Evolutionary conservation across 23 tunicate genomes (phyloP).

Genomic region (Ascidia mentula): DNA sequence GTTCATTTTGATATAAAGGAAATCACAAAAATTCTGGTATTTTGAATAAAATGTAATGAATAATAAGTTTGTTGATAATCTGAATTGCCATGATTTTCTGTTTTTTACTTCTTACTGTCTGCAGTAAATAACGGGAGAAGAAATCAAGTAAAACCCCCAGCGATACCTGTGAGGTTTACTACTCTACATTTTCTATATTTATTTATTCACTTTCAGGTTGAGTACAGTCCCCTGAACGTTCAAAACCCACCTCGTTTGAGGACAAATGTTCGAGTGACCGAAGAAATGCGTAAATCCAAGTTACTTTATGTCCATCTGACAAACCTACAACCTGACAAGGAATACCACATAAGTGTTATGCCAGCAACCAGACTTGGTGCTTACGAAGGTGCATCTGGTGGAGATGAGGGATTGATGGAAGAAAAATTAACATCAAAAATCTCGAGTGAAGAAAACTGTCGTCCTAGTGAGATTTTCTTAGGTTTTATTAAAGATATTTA

Average conservation of each 20-base stretch:
- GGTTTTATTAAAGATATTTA: too few relatives aligned
- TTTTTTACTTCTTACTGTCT: too few relatives aligned
- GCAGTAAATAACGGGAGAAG: too few relatives aligned
- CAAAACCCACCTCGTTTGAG: not conserved
- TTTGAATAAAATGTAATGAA: too few relatives aligned
- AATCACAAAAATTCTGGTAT: too few relatives aligned
- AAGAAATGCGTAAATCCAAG: not conserved
- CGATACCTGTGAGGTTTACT: too few relatives aligned
- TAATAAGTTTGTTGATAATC: too few relatives aligned
- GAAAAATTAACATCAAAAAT: not conserved
- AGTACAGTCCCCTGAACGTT: not conserved
- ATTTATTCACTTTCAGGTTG: not conserved
- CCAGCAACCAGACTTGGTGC: not conserved
- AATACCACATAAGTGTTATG: not conserved
- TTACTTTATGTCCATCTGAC: not conserved
- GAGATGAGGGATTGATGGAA: not conserved
- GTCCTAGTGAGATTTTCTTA: not conserved
- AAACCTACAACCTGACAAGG: not conserved
- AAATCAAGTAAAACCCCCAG: too few relatives aligned
- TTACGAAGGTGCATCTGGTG: not conserved
- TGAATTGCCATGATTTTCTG: too few relatives aligned
- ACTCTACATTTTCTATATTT: too few relatives aligned
- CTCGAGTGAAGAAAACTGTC: not conserved
- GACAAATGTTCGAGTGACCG: not conserved
- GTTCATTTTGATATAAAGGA: too few relatives aligned